A percentile compares a stretch with the other conserved stretches of the same genome.
These are phyloP conservation scores for Micrasema minimum DNA, from an alignment of 1,140 invertebrate species.

Conservation along the genomic window DNA sequence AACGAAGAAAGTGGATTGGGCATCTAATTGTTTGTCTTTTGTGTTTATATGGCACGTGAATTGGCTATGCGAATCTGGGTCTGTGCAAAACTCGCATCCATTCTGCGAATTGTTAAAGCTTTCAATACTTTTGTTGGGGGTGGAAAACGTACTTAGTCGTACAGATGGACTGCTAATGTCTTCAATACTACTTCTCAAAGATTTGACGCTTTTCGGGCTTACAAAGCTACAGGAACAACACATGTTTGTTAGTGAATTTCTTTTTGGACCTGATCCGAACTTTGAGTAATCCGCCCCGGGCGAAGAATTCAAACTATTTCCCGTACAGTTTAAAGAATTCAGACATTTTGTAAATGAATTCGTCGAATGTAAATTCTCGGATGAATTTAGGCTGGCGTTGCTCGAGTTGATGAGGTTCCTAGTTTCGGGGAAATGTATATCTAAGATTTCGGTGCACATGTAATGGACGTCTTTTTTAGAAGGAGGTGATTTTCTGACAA, in stretches of 20 bases:
- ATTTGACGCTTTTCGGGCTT: conserved; percentile 18
- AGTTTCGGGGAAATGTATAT: conserved; percentile 53
- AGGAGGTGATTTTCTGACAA: neutral
- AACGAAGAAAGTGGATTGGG: conserved; percentile 58
- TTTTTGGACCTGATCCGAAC: conserved; percentile 55
- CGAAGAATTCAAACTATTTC: conserved; percentile 45
- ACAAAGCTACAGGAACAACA: conserved; percentile 56
- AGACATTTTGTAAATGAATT: conserved; percentile 65
- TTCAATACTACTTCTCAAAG: conserved; percentile 26
- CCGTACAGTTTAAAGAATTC: conserved; percentile 66
- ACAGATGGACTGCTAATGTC: conserved; percentile 23
- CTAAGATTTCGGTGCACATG: conserved; percentile 63
- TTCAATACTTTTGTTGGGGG: conserved; percentile 44
- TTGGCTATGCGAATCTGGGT: conserved; percentile 56
- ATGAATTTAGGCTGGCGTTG: conserved; percentile 45
- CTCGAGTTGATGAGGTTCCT: conserved; percentile 40
- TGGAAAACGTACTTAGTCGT: conserved; percentile 46
- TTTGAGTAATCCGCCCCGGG: conserved; percentile 57
- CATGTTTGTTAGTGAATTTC: conserved; percentile 43
- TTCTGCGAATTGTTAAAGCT: conserved; percentile 45
- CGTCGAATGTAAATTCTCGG: conserved; percentile 28
- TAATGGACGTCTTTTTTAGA: conserved; percentile 63
- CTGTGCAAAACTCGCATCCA: conserved; percentile 58
- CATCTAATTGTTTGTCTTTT: conserved; percentile 44
- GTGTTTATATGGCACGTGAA: conserved; percentile 62